These are phyloP conservation scores for Osmoderma eremita DNA, from an alignment of 2,888 invertebrate species.

Conservation along the genomic window DNA sequence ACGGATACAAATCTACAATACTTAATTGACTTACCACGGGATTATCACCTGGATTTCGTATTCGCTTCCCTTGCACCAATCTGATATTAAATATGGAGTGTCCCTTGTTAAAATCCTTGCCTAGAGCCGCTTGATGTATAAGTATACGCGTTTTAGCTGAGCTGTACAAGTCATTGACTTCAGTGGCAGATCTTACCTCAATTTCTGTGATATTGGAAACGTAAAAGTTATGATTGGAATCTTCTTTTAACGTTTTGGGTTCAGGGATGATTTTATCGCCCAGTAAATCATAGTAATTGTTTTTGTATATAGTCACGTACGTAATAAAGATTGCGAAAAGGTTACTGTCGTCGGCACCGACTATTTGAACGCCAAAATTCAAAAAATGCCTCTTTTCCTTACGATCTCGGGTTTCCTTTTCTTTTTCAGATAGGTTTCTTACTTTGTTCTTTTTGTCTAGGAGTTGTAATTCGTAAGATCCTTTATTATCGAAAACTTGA, in stretches of 20 bases:
- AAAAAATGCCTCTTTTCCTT: background rate
- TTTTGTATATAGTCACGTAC: constrained; percentile 8
- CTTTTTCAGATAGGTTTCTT: no score
- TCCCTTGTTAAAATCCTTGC: background rate
- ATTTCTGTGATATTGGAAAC: constrained; percentile 4
- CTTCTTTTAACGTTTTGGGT: background rate
- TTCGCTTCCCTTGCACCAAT: constrained; percentile 6
- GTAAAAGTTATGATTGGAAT: background rate
- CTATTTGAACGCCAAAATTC: background rate
- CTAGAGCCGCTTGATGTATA: background rate
- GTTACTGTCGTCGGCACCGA: background rate
- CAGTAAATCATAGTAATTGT: constrained; percentile 4
- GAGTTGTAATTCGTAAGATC: background rate
- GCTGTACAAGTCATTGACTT: background rate
- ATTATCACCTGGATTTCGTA: background rate
- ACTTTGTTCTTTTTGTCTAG: no score
- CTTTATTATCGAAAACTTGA: background rate
- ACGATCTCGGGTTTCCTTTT: no score
- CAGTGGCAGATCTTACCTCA: constrained; percentile 4
- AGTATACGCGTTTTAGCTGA: background rate
- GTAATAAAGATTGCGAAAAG: constrained; percentile 8
- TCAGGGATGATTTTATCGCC: background rate
- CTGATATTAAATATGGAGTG: constrained; percentile 13
- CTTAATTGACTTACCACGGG: constrained; percentile 1
- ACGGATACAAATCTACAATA: constrained; percentile 7